A percentile compares a stretch with the other conserved stretches of the same genome.
Evolutionary conservation across 2,797 vertebrate genomes (phyloP).

Genomic region (Mormyrus hasselquistii): DNA sequence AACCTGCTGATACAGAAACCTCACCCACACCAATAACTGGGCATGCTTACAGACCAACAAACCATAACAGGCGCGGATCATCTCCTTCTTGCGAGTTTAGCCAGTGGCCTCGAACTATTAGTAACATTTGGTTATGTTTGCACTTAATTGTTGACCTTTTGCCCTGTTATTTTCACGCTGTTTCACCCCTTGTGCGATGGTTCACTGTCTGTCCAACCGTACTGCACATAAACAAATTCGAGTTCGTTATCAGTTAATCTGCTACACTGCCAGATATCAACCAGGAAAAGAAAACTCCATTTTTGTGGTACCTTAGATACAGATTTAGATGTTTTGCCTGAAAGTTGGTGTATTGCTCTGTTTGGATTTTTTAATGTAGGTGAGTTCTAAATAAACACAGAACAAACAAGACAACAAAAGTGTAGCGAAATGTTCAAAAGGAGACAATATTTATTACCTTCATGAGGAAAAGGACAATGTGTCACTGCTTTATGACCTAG

Average conservation of each 20-base stretch:
- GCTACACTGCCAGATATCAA: not conserved
- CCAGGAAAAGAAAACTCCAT: not conserved
- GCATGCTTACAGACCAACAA: not conserved
- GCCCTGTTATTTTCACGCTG: not conserved
- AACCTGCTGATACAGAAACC: not conserved
- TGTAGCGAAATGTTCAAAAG: conserved; percentile 25
- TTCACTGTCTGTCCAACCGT: not conserved
- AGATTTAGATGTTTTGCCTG: conserved; percentile 9
- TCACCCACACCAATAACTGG: not conserved
- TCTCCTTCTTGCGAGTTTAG: not conserved
- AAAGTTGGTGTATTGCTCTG: not conserved
- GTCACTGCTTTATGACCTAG: conserved; percentile 8
- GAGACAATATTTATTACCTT: not conserved
- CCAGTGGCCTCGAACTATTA: not conserved
- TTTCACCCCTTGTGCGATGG: not conserved
- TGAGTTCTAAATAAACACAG: not conserved
- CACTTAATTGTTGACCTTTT: not conserved
- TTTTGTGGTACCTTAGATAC: not conserved
- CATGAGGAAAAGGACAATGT: conserved; percentile 32
- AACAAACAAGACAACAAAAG: conserved; percentile 13
- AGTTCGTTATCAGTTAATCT: not conserved
- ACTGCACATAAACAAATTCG: not conserved
- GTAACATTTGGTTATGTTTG: not conserved
- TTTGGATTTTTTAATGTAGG: not conserved
- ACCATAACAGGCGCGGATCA: not conserved